A percentile compares a stretch with the other conserved stretches of the same genome.
These are phyloP conservation scores for Poeciliopsis prolifica DNA, from an alignment of 2,113 vertebrate genomes.

Conservation along the genomic window DNA sequence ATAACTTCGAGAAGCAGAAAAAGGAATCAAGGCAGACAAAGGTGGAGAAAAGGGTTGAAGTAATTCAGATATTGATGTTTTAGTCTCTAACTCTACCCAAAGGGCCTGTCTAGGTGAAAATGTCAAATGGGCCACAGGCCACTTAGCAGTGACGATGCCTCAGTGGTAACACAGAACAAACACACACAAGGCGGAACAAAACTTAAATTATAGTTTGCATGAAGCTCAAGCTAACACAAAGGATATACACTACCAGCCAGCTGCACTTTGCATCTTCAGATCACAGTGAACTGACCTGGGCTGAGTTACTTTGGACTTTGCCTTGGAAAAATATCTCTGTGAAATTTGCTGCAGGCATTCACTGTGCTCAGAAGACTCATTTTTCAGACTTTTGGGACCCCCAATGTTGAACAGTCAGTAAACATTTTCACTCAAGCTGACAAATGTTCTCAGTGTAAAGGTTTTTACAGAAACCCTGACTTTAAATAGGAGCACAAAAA, in stretches of 20 bases:
- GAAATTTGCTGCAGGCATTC: neutral
- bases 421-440: neutral
- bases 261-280: neutral
- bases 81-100: slow-evolving; percentile 62
- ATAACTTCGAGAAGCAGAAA: slow-evolving; percentile 57
- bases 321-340: slow-evolving; percentile 3
- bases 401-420: neutral
- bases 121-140: slow-evolving; percentile 55
- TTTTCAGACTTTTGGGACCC: neutral
- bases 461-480: neutral
- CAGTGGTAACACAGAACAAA: slow-evolving; percentile 20
- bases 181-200: slow-evolving; percentile 9
- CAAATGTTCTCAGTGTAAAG: neutral
- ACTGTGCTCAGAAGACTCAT: slow-evolving; percentile 7
- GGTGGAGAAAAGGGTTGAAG: slow-evolving; percentile 48
- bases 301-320: slow-evolving; percentile 5
- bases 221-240: neutral
- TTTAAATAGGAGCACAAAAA: neutral
- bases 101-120: slow-evolving; percentile 62
- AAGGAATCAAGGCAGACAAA: slow-evolving; percentile 32
- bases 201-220: neutral
- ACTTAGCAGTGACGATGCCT: slow-evolving; percentile 46
- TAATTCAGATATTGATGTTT: slow-evolving; percentile 70
- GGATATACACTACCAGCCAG: neutral
- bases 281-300: neutral